Base-by-base conservation (phyloP, 2,113 vertebrate genomes). In the Megaceryle torquata region DNA sequence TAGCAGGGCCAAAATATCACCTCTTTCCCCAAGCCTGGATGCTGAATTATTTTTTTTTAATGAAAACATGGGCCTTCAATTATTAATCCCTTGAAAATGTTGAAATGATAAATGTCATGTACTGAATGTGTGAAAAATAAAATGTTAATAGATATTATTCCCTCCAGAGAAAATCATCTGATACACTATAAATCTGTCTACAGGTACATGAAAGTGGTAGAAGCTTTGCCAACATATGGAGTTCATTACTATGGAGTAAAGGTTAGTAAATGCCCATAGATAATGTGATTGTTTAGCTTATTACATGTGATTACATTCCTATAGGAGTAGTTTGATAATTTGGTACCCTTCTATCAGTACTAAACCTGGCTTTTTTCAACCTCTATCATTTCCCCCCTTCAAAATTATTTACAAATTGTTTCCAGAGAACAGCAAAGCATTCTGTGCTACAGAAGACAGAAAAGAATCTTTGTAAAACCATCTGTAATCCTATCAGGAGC, bases 181-280 rank as follows among this genome's bases (percentile, higher is more conserved):
- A 93, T 80, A 31, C 0, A 4, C 77, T 95, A 21, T 97, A 92
- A 96, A 97, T 97, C 94, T 97, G 88, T 97, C 95, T 96, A 41
- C 96, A 99, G 99, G 98, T 99, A 99, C 97, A 98, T 99, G 97
- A 98, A 98, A 97, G 98, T 99, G 89, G 99, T 99, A 82, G 99
- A 99, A 98, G 98, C 98, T 80, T 97, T 99, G 91, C 99, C 99
- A 61, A 99, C 99, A 80, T 99, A 99, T 54, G 99, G 99, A 97
- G 99, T 99, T 96, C 99, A 99, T 98, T 99, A 99, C 96, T 99
- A 99, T 82, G 98, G 98, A 98, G 99, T 99, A 91, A 99, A 99
- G 99, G 99, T 99, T 98, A 98, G 93, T 97, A 54, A 75, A 78
- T 81, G 67, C 33, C 59, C 35, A 15, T 57, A 85, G 92, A 90